These are phyloP conservation scores for Motacilla alba DNA, from an alignment of 2,113 vertebrate species.

Conservation along the genomic window DNA sequence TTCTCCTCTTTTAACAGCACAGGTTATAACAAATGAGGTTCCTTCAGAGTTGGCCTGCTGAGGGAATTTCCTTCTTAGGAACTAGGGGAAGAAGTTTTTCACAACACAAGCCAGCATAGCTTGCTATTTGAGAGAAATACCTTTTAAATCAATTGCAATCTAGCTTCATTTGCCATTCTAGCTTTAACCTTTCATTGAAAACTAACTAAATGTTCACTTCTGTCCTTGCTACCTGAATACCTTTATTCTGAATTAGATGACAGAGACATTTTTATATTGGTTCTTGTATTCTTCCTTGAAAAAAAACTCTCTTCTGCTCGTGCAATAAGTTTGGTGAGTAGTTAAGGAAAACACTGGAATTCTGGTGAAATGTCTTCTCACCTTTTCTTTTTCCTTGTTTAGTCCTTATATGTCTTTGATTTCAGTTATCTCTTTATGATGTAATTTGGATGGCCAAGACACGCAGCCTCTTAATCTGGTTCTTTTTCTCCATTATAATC, in stretches of 20 bases:
- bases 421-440: neutral
- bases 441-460: neutral
- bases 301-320: accelerated
- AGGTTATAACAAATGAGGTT: neutral
- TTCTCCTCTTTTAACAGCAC: neutral
- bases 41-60: neutral
- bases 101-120: neutral
- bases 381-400: neutral
- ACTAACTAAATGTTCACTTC: neutral
- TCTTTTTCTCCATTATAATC: neutral
- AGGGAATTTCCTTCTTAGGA: neutral
- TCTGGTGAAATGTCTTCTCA: neutral
- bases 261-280: neutral
- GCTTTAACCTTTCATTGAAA: neutral
- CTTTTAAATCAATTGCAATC: neutral
- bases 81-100: neutral
- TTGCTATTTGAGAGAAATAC: neutral
- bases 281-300: neutral
- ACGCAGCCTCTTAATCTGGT: neutral
- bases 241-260: neutral
- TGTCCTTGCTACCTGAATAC: neutral
- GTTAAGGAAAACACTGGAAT: neutral
- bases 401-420: neutral
- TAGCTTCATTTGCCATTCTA: neutral
- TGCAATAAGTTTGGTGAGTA: neutral